Conservation (phyloP, 2,888 invertebrate genomes). For the Archips crataeganus region DNA sequence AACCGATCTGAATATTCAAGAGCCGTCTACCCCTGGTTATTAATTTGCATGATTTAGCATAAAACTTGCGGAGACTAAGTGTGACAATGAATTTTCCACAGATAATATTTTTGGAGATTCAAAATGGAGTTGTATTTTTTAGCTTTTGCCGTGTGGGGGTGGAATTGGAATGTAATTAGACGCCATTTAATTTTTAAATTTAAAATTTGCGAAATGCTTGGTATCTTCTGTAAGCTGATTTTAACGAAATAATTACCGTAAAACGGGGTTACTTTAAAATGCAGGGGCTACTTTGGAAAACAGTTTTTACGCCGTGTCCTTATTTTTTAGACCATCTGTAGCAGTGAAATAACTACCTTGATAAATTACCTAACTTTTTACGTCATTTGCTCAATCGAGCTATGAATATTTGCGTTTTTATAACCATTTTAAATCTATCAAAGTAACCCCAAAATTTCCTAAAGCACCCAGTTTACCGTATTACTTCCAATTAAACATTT, state of each 20-base stretch:
- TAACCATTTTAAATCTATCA: no score
- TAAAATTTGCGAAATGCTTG: background rate
- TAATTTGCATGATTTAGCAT: conserved; percentile 38
- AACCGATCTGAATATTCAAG: conserved; percentile 26
- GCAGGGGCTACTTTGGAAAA: no score
- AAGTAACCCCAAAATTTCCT: no score
- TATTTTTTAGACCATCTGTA: no score
- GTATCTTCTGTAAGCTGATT: background rate
- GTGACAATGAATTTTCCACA: conserved; percentile 17
- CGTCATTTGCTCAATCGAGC: no score
- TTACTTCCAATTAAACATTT: background rate
- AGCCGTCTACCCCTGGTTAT: conserved; percentile 2
- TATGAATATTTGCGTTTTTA: no score
- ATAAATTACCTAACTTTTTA: no score
- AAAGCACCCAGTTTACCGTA: no score
- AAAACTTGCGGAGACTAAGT: conserved; percentile 25
- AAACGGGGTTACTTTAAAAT: no score
- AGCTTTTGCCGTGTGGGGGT: background rate
- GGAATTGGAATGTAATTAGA: background rate
- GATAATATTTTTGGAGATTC: conserved; percentile 7
- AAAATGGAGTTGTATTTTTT: conserved; percentile 1
- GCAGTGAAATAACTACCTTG: no score
- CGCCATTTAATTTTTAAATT: no score
- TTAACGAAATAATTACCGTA: background rate
- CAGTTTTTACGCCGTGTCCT: no score